Evolutionary conservation across 1,140 invertebrate species (phyloP), one percentile per base, ranked within the genome.

Genomic region (Bombus turneri): DNA sequence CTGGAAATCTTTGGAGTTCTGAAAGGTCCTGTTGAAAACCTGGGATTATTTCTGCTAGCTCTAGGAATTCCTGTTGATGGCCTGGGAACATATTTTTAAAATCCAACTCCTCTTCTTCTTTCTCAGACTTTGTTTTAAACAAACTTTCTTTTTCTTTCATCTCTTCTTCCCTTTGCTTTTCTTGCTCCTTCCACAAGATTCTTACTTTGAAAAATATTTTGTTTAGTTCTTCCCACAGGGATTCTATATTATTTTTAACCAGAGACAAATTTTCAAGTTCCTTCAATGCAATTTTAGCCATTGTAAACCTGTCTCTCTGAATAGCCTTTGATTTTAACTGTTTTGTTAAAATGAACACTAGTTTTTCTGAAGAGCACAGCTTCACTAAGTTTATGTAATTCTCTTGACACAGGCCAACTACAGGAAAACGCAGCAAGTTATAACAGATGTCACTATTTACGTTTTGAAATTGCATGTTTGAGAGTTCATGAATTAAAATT

Each of bases 31-130:
- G 96, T 6, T 96, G 95, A 92, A 96, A 97, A 0, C 96, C 97
- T 0, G 98, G 98, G 91, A 99, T 99, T 85, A 97, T 95, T 91
- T 96, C 93, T 77, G 95, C 94, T 18, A 99, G 96, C 91, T 98
- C 98, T 41, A 96, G 92, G 68, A 96, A 85, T 22, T 81, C 78
- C 8, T 98, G 96, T 8, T 96, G 95, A 91, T 96, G 97, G 0
- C 96, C 97, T 0, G 98, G 98, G 91, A 99, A 99, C 86, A 97
- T 95, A 91, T 96, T 94, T 28, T 25, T 47, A 28, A 31, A 85
- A 12, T 85, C 68, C 1, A 97, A 96, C 83, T 97, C 96, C 86
- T 98, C 96, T 69, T 98, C 98, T 86, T 99, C 98, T 12, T 95
- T 86, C 96, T 96, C 91, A 96, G 96, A 41, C 12, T 97, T 98